Evolutionary conservation across 2,888 invertebrate species (phyloP), one percentile per base, ranked within the genome.

Genomic region (Anthophora plumipes): DNA sequence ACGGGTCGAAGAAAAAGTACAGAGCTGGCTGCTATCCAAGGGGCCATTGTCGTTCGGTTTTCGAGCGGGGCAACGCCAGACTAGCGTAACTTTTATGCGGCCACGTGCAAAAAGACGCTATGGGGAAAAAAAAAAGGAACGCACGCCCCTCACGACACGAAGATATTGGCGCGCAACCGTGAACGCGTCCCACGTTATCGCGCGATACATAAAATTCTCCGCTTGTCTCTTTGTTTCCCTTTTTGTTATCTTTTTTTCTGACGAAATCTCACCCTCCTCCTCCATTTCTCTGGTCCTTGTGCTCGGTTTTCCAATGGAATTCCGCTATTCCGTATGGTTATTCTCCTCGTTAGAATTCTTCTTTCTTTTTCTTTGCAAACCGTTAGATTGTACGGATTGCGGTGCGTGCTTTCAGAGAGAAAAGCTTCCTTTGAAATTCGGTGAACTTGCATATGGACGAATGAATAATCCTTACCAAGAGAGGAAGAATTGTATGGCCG

Each of bases 1-100:
- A 59, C 37, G 25, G 43, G 14, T 17, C 41, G 60, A 69, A 59
- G 37, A 60, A 71, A 67, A 63, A 66, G 72, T 55, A 69, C 60
- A 50, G 78, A 70, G 74, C 82, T 88, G 89, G 89, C 85, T 74
- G 52, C 71, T 74, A 80, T 86, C 88, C 87, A 88, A 86, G 78
- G 68, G 72, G 57, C 82, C 77, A 83, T 88, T 88, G 87, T 88
- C 85, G 82, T 85, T 80, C 82, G 87, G 66, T 71, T 68, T 75
- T 75, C 75, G 55, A 74, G 55, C 57, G 68, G 48, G 71, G 52
- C 31, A 55, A 46, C 71, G 57, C 20, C 66, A 25, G 55, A n/a
- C 63, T 41, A 46, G 60, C 70, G 73, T 71, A 69, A 80, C 77
- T 84, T 84, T 84, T 80, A 75, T 75, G 48, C 57, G 70, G 63